These are phyloP conservation scores for Toxotes chatareus DNA, from an alignment of 2,113 vertebrate species.

Conservation along the genomic window DNA sequence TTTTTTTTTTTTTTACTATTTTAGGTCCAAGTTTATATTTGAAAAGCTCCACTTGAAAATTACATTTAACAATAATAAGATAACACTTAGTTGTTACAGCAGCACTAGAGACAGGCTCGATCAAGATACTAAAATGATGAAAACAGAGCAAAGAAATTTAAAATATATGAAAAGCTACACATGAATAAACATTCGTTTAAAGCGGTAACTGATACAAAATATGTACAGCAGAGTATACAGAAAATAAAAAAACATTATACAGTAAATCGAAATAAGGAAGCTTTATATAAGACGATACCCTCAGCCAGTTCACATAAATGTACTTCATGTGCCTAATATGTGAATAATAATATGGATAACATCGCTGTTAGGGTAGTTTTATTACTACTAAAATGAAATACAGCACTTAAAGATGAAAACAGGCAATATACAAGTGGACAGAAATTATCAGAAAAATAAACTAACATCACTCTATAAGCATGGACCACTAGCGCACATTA, in stretches of 20 bases:
- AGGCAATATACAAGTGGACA: not conserved
- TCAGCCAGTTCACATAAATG: not conserved
- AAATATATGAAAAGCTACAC: too few species aligned
- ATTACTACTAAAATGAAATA: too few species aligned
- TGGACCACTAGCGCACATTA: not conserved
- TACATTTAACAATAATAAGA: too few species aligned
- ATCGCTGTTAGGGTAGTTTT: not conserved
- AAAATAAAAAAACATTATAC: not conserved
- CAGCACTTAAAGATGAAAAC: not conserved
- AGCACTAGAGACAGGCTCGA: too few species aligned
- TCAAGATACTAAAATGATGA: too few species aligned
- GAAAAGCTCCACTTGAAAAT: too few species aligned
- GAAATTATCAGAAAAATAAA: not conserved
- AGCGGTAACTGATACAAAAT: not conserved
- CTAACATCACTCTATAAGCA: not conserved
- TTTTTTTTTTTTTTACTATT: too few species aligned
- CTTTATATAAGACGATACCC: not conserved
- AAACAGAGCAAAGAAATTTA: too few species aligned
- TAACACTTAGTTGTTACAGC: too few species aligned
- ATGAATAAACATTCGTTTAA: not conserved
- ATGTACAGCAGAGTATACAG: not conserved
- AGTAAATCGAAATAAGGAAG: not conserved
- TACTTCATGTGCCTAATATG: not conserved
- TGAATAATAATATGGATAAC: not conserved
- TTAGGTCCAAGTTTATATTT: not conserved